A percentile compares a stretch with the other conserved stretches of the same genome.
These are phyloP conservation scores for Rhysida immarginata DNA, from an alignment of 1,140 invertebrate species.

Conservation along the genomic window DNA sequence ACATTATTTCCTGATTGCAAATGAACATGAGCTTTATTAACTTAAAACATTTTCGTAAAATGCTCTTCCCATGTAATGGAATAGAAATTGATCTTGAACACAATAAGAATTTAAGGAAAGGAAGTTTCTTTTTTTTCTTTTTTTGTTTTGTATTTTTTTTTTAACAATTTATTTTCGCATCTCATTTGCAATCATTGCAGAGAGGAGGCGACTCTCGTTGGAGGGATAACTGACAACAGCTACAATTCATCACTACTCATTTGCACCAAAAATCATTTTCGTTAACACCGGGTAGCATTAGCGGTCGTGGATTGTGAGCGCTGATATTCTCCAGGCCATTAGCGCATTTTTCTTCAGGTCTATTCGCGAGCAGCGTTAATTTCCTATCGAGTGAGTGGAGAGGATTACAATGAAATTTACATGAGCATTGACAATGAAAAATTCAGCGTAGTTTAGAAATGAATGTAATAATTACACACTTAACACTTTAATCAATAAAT, in stretches of 20 bases:
- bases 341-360: not conserved
- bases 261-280: not conserved
- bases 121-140: no score
- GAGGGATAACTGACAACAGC: no score
- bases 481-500: conserved; percentile 5
- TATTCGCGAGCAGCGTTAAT: not conserved
- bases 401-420: conserved; percentile 1
- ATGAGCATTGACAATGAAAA: conserved; percentile 5
- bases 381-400: not conserved
- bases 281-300: not conserved
- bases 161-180: no score
- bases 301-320: not conserved
- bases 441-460: conserved; percentile 1
- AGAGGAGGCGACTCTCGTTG: no score
- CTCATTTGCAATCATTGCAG: no score
- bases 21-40: no score
- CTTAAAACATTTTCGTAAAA: no score
- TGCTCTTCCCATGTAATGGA: no score
- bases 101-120: no score
- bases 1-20: no score
- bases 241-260: not conserved
- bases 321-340: not conserved
- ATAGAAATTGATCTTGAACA: no score
- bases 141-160: no score
- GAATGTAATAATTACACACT: conserved; percentile 4